Base-by-base conservation (phyloP, 2,113 vertebrate species). In the Bos javanicus region DNA sequence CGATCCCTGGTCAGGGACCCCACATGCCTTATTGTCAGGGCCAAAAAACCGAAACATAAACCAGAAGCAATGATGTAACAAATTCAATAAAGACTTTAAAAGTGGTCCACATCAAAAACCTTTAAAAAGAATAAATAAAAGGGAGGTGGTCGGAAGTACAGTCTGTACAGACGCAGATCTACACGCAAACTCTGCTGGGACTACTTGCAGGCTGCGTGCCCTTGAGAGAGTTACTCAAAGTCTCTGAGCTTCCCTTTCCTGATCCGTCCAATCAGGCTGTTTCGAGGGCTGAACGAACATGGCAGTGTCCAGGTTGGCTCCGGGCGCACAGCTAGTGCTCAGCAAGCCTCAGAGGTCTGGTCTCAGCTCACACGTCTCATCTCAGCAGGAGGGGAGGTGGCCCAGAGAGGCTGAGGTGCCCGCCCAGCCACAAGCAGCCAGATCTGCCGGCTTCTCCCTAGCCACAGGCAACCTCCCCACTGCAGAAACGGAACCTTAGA, bases 201-300 rank as follows among this genome's bases (percentile, higher is more conserved):
- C 6, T 28, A 2, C 25, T 19, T 1, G 6, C 12, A 7, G 83
- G 81, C 93, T 96, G 57, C 30, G 91, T 33, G 43, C 19, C 48
- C 86, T 4, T 25, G 7, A 21, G 80, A 16, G 19, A n/a, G 16
- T 48, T 17, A 1, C 15, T n/a, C 25, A 30, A 0, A 25, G 25
- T 67, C 67, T 91, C 96, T 78, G 97, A 85, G 39, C 54, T 90
- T 59, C 25, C 0, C 15, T 11, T 16, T 39, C 80, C 54, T 76
- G 17, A 1, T 14, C 52, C 36, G 13, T 7, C 52, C 57, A 4
- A 2, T 2, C 2, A 56, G 60, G 33, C 76, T 39, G 16, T 6
- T 1, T 7, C 2, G 4, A 54, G 6, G 36, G 2, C 23, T 19
- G 0, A 21, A 8, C 1, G 28, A 60, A n/a, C 82, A 3, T 0